Evolutionary conservation across 1,140 invertebrate genomes (phyloP).

Genomic region (Halictus rubicundus): DNA sequence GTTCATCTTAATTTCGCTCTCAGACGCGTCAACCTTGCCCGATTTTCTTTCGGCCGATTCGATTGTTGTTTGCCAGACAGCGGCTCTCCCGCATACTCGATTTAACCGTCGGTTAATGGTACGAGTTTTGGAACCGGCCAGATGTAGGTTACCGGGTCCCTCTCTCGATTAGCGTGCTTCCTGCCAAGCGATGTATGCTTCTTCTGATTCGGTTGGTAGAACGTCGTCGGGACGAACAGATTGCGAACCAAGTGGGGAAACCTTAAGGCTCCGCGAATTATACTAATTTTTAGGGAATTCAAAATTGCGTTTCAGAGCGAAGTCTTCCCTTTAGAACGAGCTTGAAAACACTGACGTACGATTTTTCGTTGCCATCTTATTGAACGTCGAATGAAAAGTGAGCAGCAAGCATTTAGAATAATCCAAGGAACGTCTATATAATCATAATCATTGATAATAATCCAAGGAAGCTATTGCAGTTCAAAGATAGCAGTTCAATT

Average conservation of each 20-base stretch:
- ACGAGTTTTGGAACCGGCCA: background rate
- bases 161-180: background rate
- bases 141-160: slow-evolving; percentile 13
- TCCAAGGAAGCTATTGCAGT: no score
- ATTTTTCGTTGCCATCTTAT: no score
- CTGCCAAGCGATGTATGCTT: slow-evolving; percentile 7
- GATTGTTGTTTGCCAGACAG: background rate
- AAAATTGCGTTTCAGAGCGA: no score
- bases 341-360: no score
- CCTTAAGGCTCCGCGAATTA: background rate
- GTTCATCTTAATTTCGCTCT: background rate
- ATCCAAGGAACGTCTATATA: no score
- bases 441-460: no score
- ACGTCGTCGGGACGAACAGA: background rate
- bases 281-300: no score
- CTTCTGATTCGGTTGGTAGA: background rate
- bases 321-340: no score
- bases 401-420: no score
- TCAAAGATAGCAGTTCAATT: no score
- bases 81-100: background rate
- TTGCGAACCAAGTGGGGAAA: background rate
- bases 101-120: background rate
- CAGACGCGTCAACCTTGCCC: background rate
- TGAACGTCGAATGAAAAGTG: no score
- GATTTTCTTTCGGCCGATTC: background rate